phyloP scores from a whole-genome alignment of 2,888 invertebrate species.

The Patella ulyssiponensis region DNA sequence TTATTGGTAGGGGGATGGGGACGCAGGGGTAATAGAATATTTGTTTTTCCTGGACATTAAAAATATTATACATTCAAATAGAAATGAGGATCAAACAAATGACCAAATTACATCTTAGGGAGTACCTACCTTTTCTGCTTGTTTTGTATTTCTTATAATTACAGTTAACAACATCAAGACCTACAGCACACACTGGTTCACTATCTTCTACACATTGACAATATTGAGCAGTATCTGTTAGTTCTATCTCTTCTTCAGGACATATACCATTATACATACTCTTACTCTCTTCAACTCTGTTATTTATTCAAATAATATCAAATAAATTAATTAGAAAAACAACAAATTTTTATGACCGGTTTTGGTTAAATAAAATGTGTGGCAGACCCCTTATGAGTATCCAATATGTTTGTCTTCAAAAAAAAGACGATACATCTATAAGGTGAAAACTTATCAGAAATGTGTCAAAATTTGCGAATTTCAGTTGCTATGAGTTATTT shows the following conservation, averaged over 20 bases:
- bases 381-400: too few relatives aligned
- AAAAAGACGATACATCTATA: too few relatives aligned
- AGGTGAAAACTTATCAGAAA: too few relatives aligned
- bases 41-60: background rate
- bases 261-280: slow-evolving; percentile 46
- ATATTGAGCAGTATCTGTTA: slow-evolving; percentile 19
- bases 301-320: slow-evolving; percentile 5
- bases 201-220: slow-evolving; percentile 41
- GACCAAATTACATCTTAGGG: background rate
- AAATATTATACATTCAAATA: background rate
- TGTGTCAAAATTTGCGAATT: too few relatives aligned
- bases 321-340: background rate
- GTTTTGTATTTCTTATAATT: slow-evolving; percentile 19
- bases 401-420: too few relatives aligned
- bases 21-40: too few relatives aligned
- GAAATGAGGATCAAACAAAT: background rate
- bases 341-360: too few relatives aligned
- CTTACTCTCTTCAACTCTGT: slow-evolving; percentile 20
- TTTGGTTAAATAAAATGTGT: too few relatives aligned
- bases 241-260: slow-evolving; percentile 30
- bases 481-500: too few relatives aligned
- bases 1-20: too few relatives aligned
- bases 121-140: too few relatives aligned
- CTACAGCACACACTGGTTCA: slow-evolving; percentile 32
- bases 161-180: slow-evolving; percentile 36